Percentiles rank a stretch among this genome's conserved stretches.
These are phyloP conservation scores for Ectropis grisescens DNA, from an alignment of 1,140 invertebrate species.

Conservation along the genomic window DNA sequence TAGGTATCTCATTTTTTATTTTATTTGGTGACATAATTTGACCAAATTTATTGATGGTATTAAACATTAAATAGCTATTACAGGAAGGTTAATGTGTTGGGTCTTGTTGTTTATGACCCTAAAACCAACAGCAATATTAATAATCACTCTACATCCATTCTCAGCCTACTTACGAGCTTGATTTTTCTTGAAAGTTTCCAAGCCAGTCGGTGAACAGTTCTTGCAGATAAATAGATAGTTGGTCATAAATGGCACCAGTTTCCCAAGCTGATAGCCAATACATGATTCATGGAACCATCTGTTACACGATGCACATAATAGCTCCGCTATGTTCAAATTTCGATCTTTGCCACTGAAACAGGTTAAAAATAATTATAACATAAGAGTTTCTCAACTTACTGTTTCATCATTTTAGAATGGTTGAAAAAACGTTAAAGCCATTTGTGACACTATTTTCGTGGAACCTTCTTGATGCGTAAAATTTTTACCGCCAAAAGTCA, in stretches of 20 bases:
- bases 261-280: slow-evolving; percentile 90
- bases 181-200: slow-evolving; percentile 91
- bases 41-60: too few relatives aligned
- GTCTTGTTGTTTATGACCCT: too few relatives aligned
- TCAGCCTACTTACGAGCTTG: slow-evolving; percentile 92
- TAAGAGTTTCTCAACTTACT: neutral
- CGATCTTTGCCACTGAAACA: slow-evolving; percentile 88
- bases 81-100: too few relatives aligned
- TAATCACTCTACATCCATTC: too few relatives aligned
- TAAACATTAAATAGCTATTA: too few relatives aligned
- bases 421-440: neutral
- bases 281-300: slow-evolving; percentile 96
- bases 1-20: too few relatives aligned
- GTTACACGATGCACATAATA: slow-evolving; percentile 90
- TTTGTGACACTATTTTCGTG: too few relatives aligned
- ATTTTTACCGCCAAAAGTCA: too few relatives aligned
- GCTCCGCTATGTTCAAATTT: slow-evolving; percentile 90
- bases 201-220: slow-evolving; percentile 91
- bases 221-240: slow-evolving; percentile 98
- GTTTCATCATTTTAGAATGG: too few relatives aligned
- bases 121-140: too few relatives aligned
- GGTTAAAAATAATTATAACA: slow-evolving; percentile 2
- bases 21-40: too few relatives aligned
- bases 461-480: too few relatives aligned
- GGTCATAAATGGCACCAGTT: slow-evolving; percentile 94